These are phyloP conservation scores for Aldrovandia affinis DNA, from an alignment of 2,797 vertebrate species.

Conservation along the genomic window DNA sequence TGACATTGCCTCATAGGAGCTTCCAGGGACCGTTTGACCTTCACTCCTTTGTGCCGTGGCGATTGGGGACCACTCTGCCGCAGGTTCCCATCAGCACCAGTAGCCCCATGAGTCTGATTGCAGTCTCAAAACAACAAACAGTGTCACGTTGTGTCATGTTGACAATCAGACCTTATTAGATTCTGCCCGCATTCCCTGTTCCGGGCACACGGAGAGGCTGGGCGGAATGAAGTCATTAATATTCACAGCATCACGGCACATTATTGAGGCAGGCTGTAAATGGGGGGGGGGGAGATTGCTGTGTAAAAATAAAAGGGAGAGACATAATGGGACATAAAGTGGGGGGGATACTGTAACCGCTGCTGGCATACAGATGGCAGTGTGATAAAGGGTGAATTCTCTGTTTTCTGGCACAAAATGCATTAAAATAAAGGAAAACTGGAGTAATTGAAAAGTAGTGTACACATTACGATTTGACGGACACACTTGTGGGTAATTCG, in stretches of 20 bases:
- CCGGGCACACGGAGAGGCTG: slow-evolving; percentile 47
- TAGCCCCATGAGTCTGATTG: slow-evolving; percentile 53
- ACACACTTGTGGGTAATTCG: slow-evolving; percentile 31
- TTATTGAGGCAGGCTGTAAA: slow-evolving; percentile 49
- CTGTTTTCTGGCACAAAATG: slow-evolving; percentile 5
- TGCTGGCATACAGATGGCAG: slow-evolving; percentile 20
- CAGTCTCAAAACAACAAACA: slow-evolving; percentile 57
- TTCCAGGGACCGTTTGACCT: slow-evolving; percentile 47
- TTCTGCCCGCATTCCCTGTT: slow-evolving; percentile 57
- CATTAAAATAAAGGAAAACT: not conserved
- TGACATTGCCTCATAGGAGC: not conserved
- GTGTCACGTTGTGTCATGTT: slow-evolving; percentile 37
- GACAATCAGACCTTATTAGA: slow-evolving; percentile 65
- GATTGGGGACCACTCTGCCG: slow-evolving; percentile 22
- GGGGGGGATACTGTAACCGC: slow-evolving; percentile 9
- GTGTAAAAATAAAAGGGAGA: slow-evolving; percentile 24
- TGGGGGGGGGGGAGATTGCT: slow-evolving; percentile 39
- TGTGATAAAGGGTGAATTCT: slow-evolving; percentile 16
- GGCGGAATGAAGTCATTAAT: slow-evolving; percentile 63
- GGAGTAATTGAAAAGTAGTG: slow-evolving; percentile 15
- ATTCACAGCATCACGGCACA: slow-evolving; percentile 52
- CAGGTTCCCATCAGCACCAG: slow-evolving; percentile 33
- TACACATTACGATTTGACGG: slow-evolving; percentile 19
- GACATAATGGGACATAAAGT: slow-evolving; percentile 9
- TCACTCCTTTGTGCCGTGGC: slow-evolving; percentile 41